These are phyloP conservation scores for Sarcophaga bullata DNA, from an alignment of 1,140 invertebrate species.

Conservation along the genomic window DNA sequence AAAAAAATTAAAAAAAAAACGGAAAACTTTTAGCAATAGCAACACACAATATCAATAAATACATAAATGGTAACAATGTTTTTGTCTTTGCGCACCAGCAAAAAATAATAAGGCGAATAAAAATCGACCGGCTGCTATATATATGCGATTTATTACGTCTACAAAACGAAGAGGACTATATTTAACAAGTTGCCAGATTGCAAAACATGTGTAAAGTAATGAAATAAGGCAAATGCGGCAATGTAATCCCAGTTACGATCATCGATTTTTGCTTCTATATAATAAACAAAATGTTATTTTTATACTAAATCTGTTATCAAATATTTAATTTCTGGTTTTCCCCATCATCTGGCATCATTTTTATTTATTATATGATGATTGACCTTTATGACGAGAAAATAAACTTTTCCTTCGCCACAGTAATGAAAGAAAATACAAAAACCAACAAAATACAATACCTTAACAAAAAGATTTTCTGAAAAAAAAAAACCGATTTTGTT, in stretches of 20 bases:
- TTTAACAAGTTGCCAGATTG: slow-evolving; percentile 5
- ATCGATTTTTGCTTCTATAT: too few relatives aligned
- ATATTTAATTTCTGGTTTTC: too few relatives aligned
- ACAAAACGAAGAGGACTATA: slow-evolving; percentile 14
- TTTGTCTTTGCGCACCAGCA: slow-evolving; percentile 25
- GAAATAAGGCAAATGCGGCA: too few relatives aligned
- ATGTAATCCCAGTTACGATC: too few relatives aligned
- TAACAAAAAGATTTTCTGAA: background rate
- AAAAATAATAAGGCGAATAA: slow-evolving; percentile 35
- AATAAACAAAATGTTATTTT: too few relatives aligned
- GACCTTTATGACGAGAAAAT: slow-evolving; percentile 27
- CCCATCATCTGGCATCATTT: background rate
- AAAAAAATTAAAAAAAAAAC: background rate
- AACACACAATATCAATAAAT: slow-evolving; percentile 1
- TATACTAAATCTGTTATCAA: too few relatives aligned
- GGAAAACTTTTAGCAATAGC: background rate
- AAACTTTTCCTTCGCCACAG: background rate
- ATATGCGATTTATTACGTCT: too few relatives aligned
- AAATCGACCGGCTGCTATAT: slow-evolving; percentile 41
- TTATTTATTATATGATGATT: background rate
- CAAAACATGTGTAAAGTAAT: too few relatives aligned
- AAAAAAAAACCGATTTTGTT: background rate
- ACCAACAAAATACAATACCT: background rate
- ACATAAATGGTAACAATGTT: slow-evolving; percentile 5
- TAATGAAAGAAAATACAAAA: too few relatives aligned